phyloP scores from a whole-genome alignment of 53 echinoderm and acorn worm species.

The Holothuria scabra region DNA sequence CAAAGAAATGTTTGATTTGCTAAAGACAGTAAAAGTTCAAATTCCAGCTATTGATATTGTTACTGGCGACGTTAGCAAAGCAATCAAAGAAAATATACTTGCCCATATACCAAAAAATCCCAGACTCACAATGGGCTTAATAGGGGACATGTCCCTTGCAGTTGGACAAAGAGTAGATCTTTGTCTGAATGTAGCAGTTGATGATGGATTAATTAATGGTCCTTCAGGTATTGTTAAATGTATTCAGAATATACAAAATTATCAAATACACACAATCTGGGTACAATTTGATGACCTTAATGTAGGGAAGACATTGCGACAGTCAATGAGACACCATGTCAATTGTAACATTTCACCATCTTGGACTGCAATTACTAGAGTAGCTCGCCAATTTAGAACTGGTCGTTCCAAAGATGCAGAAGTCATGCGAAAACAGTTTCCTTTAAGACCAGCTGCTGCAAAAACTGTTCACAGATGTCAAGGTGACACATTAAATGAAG shows the following conservation, averaged over 20 bases:
- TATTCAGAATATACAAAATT: slow-evolving; percentile 10
- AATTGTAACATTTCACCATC: no score
- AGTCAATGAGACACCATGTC: no score
- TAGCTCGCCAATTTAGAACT: no score
- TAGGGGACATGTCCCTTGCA: not conserved
- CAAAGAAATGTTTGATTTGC: slow-evolving; percentile 18
- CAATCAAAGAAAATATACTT: slow-evolving; percentile 17
- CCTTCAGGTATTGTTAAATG: slow-evolving; percentile 35
- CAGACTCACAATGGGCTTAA: slow-evolving; percentile 25
- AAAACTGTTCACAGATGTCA: no score
- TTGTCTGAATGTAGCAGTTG: slow-evolving; percentile 47
- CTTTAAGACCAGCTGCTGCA: no score
- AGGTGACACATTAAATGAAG: no score
- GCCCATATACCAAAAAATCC: slow-evolving; percentile 26
- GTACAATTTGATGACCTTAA: slow-evolving; percentile 42
- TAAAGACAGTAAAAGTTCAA: slow-evolving; percentile 1
- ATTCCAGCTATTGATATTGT: slow-evolving; percentile 23
- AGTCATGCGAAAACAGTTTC: no score
- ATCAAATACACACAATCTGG: slow-evolving; percentile 26
- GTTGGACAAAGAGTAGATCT: no score
- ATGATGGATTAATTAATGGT: slow-evolving; percentile 49
- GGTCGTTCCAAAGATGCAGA: no score
- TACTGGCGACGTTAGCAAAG: slow-evolving; percentile 33
- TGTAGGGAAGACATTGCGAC: slow-evolving; percentile 28
- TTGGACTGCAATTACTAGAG: no score